Evolutionary conservation across 1,140 invertebrate species (phyloP).

Genomic region (Oedothorax gibbosus): DNA sequence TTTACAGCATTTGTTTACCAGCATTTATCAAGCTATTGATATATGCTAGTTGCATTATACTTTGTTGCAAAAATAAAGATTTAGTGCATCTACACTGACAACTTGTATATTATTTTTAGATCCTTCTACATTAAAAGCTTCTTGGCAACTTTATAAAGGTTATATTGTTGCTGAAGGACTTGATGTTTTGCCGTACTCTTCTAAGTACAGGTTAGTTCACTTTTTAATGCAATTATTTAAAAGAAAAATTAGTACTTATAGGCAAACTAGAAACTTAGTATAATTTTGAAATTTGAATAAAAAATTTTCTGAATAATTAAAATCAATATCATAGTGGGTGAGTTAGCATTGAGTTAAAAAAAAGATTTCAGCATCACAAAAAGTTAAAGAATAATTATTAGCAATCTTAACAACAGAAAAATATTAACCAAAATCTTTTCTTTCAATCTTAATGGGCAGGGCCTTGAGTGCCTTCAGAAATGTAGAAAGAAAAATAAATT

Average conservation of each 20-base stretch:
- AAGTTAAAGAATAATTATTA: no score
- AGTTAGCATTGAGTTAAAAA: no score
- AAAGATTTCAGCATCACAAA: no score
- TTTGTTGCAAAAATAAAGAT: neutral
- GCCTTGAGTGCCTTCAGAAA: no score
- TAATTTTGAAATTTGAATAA: neutral
- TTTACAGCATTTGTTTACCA: neutral
- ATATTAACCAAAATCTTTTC: no score
- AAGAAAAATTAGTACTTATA: no score
- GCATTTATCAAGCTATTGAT: neutral
- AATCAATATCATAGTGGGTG: no score
- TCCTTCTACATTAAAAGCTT: slow-evolving; percentile 80
- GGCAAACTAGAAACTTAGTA: neutral
- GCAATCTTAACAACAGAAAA: no score
- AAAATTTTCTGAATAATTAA: neutral
- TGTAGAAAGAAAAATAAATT: no score
- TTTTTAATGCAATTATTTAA: slow-evolving; percentile 9
- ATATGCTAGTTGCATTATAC: neutral
- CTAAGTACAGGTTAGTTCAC: slow-evolving; percentile 73
- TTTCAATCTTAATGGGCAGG: no score
- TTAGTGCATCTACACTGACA: neutral
- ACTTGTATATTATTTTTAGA: slow-evolving; percentile 70
- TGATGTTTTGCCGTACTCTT: slow-evolving; percentile 83
- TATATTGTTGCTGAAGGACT: slow-evolving; percentile 91
- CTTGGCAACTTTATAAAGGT: slow-evolving; percentile 89